Conservation (phyloP, 92 coral and sea anemone species). For the Pocillopora meandrina region DNA sequence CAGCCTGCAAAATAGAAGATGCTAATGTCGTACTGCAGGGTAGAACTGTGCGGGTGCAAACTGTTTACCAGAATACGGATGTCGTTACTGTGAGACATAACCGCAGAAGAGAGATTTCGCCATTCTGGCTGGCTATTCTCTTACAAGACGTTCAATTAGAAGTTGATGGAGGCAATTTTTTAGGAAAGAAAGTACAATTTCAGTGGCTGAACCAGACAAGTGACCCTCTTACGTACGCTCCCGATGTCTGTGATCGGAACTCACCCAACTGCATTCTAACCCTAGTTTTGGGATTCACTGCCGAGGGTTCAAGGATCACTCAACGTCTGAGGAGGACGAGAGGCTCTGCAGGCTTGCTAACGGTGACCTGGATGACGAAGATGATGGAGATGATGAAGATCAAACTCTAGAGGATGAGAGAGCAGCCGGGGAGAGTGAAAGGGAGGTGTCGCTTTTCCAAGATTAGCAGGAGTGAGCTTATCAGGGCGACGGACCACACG, state of each 20-base stretch:
- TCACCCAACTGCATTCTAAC: neutral
- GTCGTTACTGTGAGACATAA: conserved; percentile 53
- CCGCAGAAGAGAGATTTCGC: conserved; percentile 50
- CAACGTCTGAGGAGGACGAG: too few species aligned
- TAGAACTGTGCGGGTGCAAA: conserved; percentile 40
- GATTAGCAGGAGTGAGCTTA: conserved; percentile 43
- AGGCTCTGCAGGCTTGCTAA: neutral
- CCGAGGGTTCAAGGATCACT: neutral
- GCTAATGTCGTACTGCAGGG: conserved; percentile 34
- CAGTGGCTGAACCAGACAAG: conserved; percentile 51
- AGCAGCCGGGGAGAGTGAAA: too few species aligned
- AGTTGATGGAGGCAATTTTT: conserved; percentile 33
- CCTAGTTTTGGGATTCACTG: conserved; percentile 20
- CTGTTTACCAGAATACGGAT: conserved; percentile 38
- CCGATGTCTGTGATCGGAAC: conserved; percentile 5
- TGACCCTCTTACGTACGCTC: conserved; percentile 39
- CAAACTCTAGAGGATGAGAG: conserved; percentile 30
- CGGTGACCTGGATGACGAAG: conserved; percentile 33
- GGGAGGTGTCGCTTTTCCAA: conserved; percentile 42
- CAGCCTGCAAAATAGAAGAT: conserved; percentile 42
- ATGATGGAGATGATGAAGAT: conserved; percentile 26
- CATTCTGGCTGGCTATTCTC: conserved; percentile 53
- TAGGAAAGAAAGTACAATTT: neutral
- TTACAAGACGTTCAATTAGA: conserved; percentile 43
- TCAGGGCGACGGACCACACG: conserved; percentile 57